These are phyloP conservation scores for Trachymyrmex cornetzi DNA, from an alignment of 1,140 invertebrate species.

Conservation along the genomic window DNA sequence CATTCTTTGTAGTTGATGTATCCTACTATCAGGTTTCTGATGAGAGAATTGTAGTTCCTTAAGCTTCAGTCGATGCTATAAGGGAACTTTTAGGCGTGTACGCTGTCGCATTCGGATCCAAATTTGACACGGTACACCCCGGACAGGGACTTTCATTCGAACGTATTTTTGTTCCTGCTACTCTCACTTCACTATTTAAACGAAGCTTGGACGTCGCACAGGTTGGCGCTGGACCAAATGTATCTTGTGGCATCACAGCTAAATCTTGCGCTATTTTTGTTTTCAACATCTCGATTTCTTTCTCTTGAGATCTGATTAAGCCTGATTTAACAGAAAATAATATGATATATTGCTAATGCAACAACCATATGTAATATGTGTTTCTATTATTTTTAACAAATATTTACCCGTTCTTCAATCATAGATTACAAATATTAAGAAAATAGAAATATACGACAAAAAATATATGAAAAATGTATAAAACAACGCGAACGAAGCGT, in stretches of 20 bases:
- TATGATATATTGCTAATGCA: conserved; percentile 20
- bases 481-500: background rate
- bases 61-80: conserved; percentile 88
- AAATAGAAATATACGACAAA: background rate
- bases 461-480: background rate
- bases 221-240: conserved; percentile 86
- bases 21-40: conserved; percentile 70
- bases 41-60: conserved; percentile 67
- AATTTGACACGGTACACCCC: conserved; percentile 89
- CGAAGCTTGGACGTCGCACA: conserved; percentile 89
- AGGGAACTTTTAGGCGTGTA: conserved; percentile 94
- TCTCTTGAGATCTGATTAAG: conserved; percentile 93
- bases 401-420: background rate
- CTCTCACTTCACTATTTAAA: conserved; percentile 85
- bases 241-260: conserved; percentile 95
- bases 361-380: background rate
- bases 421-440: background rate
- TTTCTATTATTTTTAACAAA: background rate
- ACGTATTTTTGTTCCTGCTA: conserved; percentile 84
- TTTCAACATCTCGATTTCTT: conserved; percentile 96
- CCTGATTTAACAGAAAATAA: conserved; percentile 86
- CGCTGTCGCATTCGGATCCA: conserved; percentile 96
- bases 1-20: conserved; percentile 75
- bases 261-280: conserved; percentile 96
- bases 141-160: conserved; percentile 84